Evolutionary conservation across 2,113 vertebrate genomes (phyloP).

Genomic region (Mus musculus): GRCm39 chr19:19655501-19656000

Average conservation of each 20-base stretch:
- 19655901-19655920: background rate
- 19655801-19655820: background rate
- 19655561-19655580: background rate
- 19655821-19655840: background rate
- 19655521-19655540: too few relatives aligned
- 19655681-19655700: background rate
- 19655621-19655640: background rate
- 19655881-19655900: background rate
- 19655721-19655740: background rate
- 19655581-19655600: background rate
- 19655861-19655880: background rate
- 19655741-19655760: background rate
- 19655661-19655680: background rate
- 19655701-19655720: background rate
- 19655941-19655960: background rate
- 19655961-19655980: background rate
- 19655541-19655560: background rate
- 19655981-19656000: background rate
- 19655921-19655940: background rate
- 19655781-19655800: background rate
- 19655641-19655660: background rate
- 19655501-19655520: too few relatives aligned
- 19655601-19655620: background rate
- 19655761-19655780: background rate
- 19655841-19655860: background rate